Conservation (phyloP, 2,113 vertebrate species). For the Atlantisia rogersi region DNA sequence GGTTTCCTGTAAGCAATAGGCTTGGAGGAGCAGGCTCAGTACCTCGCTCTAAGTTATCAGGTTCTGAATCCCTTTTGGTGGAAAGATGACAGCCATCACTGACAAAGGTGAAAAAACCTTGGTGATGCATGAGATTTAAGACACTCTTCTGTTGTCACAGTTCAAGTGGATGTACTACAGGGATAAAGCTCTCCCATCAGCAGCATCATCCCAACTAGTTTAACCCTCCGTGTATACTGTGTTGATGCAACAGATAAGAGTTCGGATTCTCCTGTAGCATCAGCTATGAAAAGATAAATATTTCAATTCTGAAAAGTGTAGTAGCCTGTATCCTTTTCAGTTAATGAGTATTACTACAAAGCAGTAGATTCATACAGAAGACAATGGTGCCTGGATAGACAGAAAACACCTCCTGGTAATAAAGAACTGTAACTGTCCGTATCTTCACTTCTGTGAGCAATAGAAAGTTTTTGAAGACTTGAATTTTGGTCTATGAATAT, state of each 20-base stretch:
- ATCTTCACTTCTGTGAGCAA: neutral
- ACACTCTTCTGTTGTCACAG: neutral
- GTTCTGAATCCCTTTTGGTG: neutral
- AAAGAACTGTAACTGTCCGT: neutral
- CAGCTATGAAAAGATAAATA: neutral
- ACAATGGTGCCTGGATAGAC: neutral
- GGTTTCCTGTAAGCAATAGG: neutral
- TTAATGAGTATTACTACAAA: neutral
- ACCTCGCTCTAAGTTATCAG: neutral
- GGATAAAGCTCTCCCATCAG: neutral
- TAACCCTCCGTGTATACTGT: rapidly evolving
- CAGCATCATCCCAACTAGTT: neutral
- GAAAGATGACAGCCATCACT: neutral
- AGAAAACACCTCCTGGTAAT: neutral
- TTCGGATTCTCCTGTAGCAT: neutral
- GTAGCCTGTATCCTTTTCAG: neutral
- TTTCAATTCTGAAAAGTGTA: neutral
- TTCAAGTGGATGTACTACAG: neutral
- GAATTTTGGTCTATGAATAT: neutral
- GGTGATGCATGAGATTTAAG: neutral
- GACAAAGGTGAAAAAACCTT: neutral
- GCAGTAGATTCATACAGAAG: neutral
- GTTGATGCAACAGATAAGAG: neutral
- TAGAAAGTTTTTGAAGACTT: neutral
- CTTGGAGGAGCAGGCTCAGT: neutral